These are phyloP conservation scores for Polymixis lichenea DNA, from an alignment of 2,888 invertebrate genomes.

Conservation along the genomic window DNA sequence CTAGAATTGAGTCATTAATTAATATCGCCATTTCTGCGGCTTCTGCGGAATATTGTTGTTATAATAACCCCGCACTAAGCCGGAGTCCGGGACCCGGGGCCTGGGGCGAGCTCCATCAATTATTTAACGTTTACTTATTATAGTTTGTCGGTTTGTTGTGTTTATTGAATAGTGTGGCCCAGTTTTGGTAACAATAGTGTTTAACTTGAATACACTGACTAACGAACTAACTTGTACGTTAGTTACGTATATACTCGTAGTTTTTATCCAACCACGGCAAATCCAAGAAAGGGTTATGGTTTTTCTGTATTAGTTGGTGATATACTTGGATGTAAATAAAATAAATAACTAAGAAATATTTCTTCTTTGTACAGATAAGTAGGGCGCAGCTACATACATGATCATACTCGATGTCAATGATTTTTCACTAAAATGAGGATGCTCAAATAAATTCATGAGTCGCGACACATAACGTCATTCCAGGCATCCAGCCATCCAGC, in stretches of 20 bases:
- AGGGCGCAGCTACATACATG: not conserved
- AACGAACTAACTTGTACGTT: not conserved
- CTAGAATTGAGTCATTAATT: slow-evolving; percentile 39
- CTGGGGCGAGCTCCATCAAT: slow-evolving; percentile 21
- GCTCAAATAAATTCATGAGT: not conserved
- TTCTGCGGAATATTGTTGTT: slow-evolving; percentile 30
- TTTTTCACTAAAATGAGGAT: not conserved
- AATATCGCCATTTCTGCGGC: slow-evolving; percentile 34
- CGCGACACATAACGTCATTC: not conserved
- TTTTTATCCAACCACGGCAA: not conserved
- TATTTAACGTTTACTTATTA: slow-evolving; percentile 42
- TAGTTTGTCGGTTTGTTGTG: slow-evolving; percentile 35
- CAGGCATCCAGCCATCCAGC: not conserved
- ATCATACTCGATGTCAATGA: not conserved
- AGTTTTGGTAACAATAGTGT: slow-evolving; percentile 19
- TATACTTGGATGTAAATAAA: not conserved
- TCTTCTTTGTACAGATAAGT: not conserved
- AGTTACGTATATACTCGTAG: not conserved
- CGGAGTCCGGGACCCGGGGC: not conserved
- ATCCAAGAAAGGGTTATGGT: no score
- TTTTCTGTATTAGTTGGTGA: not conserved
- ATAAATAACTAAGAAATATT: not conserved
- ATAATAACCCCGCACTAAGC: slow-evolving; percentile 48
- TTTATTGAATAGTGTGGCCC: slow-evolving; percentile 31
- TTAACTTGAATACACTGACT: not conserved